A percentile compares a stretch with the other conserved stretches of the same genome.
These are phyloP conservation scores for Ostrea denselamellosa DNA, from an alignment of 1,140 invertebrate species.

Conservation along the genomic window DNA sequence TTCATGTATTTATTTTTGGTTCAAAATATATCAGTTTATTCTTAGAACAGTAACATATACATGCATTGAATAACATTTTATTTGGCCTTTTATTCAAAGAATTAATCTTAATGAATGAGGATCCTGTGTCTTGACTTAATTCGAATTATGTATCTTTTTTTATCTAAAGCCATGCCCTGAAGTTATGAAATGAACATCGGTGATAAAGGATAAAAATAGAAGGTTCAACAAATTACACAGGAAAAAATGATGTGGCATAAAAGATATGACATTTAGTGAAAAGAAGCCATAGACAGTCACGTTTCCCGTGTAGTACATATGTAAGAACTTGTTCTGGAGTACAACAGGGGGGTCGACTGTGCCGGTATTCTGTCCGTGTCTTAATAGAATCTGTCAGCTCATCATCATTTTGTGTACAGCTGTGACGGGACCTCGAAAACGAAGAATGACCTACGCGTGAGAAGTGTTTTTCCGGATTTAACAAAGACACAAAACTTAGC, in stretches of 20 bases:
- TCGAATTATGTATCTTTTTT: no score
- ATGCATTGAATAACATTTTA: no score
- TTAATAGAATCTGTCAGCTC: constrained; percentile 19
- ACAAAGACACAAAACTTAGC: background rate
- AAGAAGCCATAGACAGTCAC: background rate
- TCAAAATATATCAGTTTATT: no score
- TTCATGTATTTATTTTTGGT: no score
- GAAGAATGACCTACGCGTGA: background rate
- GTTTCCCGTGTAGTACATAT: constrained; percentile 5
- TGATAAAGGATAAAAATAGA: no score
- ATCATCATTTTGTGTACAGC: background rate
- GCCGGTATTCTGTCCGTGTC: background rate
- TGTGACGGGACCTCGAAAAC: background rate
- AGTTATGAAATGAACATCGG: no score
- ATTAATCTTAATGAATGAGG: no score
- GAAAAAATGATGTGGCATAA: background rate
- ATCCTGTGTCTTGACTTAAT: no score
- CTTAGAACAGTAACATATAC: no score
- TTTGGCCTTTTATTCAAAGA: no score
- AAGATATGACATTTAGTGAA: background rate
- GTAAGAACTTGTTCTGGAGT: background rate
- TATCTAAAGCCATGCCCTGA: no score
- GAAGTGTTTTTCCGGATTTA: background rate
- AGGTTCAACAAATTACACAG: no score
- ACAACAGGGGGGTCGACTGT: background rate